phyloP scores from a whole-genome alignment of 2,113 vertebrate genomes.

The Spea multiplicata region DNA sequence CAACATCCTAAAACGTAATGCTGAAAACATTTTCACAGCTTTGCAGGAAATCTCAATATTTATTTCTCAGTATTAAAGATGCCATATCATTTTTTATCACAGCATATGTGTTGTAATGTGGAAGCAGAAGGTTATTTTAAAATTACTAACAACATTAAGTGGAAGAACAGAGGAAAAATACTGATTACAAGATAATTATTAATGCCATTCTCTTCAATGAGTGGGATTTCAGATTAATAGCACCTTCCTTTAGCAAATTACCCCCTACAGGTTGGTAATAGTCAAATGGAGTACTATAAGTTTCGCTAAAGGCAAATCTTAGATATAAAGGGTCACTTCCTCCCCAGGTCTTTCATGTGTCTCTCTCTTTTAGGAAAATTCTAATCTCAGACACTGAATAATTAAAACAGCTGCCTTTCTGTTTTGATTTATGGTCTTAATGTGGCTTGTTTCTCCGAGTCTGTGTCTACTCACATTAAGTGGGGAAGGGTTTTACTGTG shows the following conservation, averaged over 20 bases:
- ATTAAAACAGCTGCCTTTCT: conserved; percentile 23
- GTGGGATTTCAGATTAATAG: conserved; percentile 3
- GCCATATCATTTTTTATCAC: neutral
- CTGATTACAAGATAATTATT: conserved; percentile 3
- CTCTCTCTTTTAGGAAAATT: conserved; percentile 39
- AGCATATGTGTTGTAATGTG: conserved; percentile 3
- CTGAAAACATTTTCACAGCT: conserved; percentile 11
- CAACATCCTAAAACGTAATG: conserved; percentile 22
- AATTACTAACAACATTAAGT: neutral
- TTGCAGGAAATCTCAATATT: conserved; percentile 5
- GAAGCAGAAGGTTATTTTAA: neutral
- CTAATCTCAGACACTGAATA: conserved; percentile 41
- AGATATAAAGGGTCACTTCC: conserved; percentile 35
- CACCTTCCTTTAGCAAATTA: neutral
- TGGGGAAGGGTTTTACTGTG: neutral
- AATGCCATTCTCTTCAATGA: conserved; percentile 11
- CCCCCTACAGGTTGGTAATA: conserved; percentile 13
- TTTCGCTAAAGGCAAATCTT: conserved; percentile 34
- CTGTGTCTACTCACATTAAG: conserved; percentile 15
- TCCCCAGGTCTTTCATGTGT: neutral
- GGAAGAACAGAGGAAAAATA: neutral
- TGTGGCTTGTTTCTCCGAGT: conserved; percentile 3
- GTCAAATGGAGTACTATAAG: neutral
- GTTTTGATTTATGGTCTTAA: conserved; percentile 36
- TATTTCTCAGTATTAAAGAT: conserved; percentile 5